Conservation (phyloP, 2,888 invertebrate species). For the Drosophila differens region DNA sequence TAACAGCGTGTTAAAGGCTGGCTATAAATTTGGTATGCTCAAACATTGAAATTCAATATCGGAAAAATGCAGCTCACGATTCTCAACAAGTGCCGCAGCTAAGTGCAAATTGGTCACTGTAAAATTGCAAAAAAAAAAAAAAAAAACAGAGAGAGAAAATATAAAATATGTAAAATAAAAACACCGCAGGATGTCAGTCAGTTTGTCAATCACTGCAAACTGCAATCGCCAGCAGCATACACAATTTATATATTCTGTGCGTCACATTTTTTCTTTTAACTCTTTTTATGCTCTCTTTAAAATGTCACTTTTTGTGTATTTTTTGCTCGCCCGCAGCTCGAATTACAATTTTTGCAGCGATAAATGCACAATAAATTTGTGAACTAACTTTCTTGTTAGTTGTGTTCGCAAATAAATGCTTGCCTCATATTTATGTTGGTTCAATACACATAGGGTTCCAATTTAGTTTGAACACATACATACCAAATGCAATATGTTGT, state of each 20-base stretch:
- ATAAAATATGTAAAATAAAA: conserved; percentile 9
- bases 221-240: conserved; percentile 16
- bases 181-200: conserved; percentile 40
- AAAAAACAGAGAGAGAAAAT: neutral
- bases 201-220: conserved; percentile 42
- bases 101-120: conserved; percentile 72
- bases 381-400: conserved; percentile 27
- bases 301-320: conserved; percentile 6
- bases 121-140: conserved; percentile 4
- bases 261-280: neutral
- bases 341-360: conserved; percentile 47
- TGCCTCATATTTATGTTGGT: conserved; percentile 26
- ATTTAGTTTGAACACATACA: conserved; percentile 8
- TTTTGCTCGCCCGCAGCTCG: conserved; percentile 19
- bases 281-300: conserved; percentile 13
- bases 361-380: conserved; percentile 44
- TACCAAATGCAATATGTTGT: neutral
- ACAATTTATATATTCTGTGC: conserved; percentile 23
- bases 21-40: conserved; percentile 58
- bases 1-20: conserved; percentile 34
- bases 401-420: conserved; percentile 28
- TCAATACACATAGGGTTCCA: conserved; percentile 30
- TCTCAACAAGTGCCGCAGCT: conserved; percentile 68
- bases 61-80: conserved; percentile 69
- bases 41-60: conserved; percentile 69